These are phyloP conservation scores for Hiodon tergisus DNA, from an alignment of 2,113 vertebrate genomes.

Conservation along the genomic window DNA sequence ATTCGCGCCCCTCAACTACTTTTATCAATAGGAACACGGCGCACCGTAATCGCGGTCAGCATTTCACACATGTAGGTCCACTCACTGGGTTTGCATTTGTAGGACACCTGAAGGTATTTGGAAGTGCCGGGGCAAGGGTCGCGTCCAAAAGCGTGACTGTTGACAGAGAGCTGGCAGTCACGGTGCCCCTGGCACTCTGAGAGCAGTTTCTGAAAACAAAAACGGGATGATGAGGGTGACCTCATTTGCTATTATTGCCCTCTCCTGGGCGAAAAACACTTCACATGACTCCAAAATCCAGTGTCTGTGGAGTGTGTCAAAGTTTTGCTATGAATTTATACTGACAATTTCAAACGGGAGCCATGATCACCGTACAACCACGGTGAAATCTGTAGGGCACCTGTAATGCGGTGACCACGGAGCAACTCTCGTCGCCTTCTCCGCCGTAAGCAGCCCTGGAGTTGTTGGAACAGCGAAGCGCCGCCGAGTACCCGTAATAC, in stretches of 20 bases:
- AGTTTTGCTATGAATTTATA: background rate
- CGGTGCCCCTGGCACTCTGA: slow-evolving; percentile 91
- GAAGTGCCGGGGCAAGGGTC: slow-evolving; percentile 86
- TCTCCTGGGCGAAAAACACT: background rate
- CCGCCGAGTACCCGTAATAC: slow-evolving; percentile 70
- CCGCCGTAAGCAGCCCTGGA: slow-evolving; percentile 39
- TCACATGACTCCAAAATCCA: background rate
- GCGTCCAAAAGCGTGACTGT: slow-evolving; percentile 85
- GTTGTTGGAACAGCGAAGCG: slow-evolving; percentile 58
- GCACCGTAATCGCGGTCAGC: no score
- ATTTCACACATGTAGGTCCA: slow-evolving; percentile 33
- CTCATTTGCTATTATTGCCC: background rate
- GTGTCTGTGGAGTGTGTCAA: no score
- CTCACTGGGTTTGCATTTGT: slow-evolving; percentile 97
- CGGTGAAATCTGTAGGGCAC: slow-evolving; percentile 48
- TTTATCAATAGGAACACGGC: background rate
- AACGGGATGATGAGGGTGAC: background rate
- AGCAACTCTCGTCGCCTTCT: slow-evolving; percentile 64
- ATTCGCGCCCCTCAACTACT: background rate
- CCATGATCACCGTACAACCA: background rate
- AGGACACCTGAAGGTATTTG: slow-evolving; percentile 92
- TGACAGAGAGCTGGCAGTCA: slow-evolving; percentile 84
- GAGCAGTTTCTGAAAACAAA: slow-evolving; percentile 79
- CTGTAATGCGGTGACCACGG: slow-evolving; percentile 81
- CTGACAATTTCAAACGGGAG: background rate